These are phyloP conservation scores for Melanogrammus aeglefinus DNA, from an alignment of 2,797 vertebrate species.

Conservation along the genomic window DNA sequence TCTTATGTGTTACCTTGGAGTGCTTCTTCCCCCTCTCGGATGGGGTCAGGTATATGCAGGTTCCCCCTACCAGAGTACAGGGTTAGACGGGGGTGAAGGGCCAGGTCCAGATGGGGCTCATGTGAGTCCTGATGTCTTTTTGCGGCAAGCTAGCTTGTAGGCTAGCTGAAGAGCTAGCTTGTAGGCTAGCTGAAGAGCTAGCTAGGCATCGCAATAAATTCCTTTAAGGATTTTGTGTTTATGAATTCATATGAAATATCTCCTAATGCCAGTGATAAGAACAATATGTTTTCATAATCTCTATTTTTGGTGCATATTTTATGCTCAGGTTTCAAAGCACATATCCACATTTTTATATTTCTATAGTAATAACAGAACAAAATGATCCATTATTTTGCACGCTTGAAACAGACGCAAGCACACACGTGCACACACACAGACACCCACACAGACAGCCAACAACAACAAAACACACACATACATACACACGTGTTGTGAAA, in stretches of 20 bases:
- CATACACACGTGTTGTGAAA: neutral
- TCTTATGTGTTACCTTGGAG: slow-evolving; percentile 62
- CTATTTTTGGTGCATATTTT: neutral
- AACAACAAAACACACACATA: too few species aligned
- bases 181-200: neutral
- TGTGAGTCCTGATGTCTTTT: too few species aligned
- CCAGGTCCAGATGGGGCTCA: too few species aligned
- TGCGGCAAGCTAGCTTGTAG: too few species aligned
- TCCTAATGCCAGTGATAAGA: slow-evolving; percentile 41
- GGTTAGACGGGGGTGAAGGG: too few species aligned
- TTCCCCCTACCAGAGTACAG: neutral
- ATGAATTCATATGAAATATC: neutral
- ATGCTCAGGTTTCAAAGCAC: neutral
- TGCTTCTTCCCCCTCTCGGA: slow-evolving; percentile 45
- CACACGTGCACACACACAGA: neutral
- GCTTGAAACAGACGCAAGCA: neutral
- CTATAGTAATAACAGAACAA: neutral
- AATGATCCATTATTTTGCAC: neutral
- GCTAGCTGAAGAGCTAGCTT: too few species aligned
- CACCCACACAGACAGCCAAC: neutral
- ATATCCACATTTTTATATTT: neutral
- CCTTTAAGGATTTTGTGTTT: neutral
- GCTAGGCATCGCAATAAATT: neutral
- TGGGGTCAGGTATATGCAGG: slow-evolving; percentile 38
- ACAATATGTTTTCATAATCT: neutral